Conservation (phyloP, 2,113 vertebrate species). For the Ornithorhynchus anatinus region DNA sequence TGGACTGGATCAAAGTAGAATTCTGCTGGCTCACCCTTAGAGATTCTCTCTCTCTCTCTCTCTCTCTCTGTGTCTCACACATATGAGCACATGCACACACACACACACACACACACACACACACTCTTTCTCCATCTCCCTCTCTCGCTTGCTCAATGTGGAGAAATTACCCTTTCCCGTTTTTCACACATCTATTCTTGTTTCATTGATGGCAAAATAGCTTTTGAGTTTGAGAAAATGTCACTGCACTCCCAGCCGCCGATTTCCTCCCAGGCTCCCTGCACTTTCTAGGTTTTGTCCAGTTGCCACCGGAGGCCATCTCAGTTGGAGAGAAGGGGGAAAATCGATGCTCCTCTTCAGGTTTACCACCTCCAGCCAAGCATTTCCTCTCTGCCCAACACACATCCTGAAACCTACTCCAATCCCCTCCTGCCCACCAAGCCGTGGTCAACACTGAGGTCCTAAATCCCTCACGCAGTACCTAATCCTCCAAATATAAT, state of each 20-base stretch:
- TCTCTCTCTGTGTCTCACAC: no score
- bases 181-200: neutral
- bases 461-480: neutral
- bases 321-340: neutral
- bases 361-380: neutral
- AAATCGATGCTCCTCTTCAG: neutral
- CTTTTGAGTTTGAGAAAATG: neutral
- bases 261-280: neutral
- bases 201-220: neutral
- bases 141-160: neutral
- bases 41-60: no score
- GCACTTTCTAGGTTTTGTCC: neutral
- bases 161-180: neutral
- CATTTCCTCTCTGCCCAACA: neutral
- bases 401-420: neutral
- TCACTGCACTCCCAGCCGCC: neutral
- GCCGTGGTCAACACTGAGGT: neutral
- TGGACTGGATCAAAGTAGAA: no score
- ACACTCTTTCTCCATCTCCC: neutral
- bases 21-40: no score
- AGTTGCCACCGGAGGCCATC: neutral
- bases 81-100: neutral
- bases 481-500: neutral
- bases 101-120: neutral
- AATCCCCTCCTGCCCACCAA: fast-evolving